A percentile compares a stretch with the other conserved stretches of the same genome.
Evolutionary conservation across 2,888 invertebrate genomes (phyloP).

Genomic region (Vanessa cardui): DNA sequence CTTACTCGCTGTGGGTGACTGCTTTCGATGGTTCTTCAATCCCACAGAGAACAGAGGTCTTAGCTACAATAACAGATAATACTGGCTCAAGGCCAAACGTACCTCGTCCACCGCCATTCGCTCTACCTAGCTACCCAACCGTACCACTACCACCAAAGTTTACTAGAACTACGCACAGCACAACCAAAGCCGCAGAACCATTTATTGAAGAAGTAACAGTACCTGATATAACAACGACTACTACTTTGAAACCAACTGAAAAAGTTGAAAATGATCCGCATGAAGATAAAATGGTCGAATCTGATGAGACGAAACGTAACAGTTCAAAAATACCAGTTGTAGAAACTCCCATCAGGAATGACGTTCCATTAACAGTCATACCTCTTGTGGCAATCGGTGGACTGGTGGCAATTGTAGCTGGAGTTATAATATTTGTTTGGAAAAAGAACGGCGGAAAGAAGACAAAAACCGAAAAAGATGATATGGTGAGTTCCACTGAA

Average conservation of each 20-base stretch:
- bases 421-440: slow-evolving; percentile 87
- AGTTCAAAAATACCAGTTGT: slow-evolving; percentile 57
- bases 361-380: slow-evolving; percentile 85
- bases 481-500: slow-evolving; percentile 83
- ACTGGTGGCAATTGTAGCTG: slow-evolving; percentile 86
- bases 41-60: slow-evolving; percentile 70
- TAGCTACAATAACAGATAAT: slow-evolving; percentile 67
- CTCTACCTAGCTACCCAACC: slow-evolving; percentile 52
- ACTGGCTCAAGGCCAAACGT: slow-evolving; percentile 55
- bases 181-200: slow-evolving; percentile 62
- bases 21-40: slow-evolving; percentile 66
- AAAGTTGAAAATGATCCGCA: slow-evolving; percentile 55
- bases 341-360: slow-evolving; percentile 64
- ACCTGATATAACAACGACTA: slow-evolving; percentile 63
- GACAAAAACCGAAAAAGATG: slow-evolving; percentile 87
- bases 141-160: slow-evolving; percentile 50
- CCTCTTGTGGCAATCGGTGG: slow-evolving; percentile 88
- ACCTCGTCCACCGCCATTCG: slow-evolving; percentile 60
- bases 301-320: slow-evolving; percentile 54
- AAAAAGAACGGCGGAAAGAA: slow-evolving; percentile 86
- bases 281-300: slow-evolving; percentile 47
- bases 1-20: slow-evolving; percentile 75
- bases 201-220: slow-evolving; percentile 55
- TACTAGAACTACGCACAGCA: slow-evolving; percentile 53
- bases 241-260: slow-evolving; percentile 53